Evolutionary conservation across 2,888 invertebrate genomes (phyloP), one percentile per base, ranked within the genome.

Genomic region (Dasypogon diadema): DNA sequence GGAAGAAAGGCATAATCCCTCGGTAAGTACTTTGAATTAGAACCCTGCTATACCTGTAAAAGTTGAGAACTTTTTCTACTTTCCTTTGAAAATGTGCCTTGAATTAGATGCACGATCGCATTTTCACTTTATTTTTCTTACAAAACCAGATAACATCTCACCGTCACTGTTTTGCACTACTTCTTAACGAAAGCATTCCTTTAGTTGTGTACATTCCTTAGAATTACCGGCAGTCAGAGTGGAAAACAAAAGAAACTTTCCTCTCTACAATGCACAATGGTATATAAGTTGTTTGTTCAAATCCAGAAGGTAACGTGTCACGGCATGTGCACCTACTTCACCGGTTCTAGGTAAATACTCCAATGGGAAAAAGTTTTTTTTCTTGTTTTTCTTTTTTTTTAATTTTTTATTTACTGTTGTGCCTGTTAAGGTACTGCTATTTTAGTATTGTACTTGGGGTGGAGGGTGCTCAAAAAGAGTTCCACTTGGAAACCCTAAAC

Each of bases 261-360:
- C 8, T 3, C 30, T 30, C 30, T 8, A 30, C 4, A 30, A 30
- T 30, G 3, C 30, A 30, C 30, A 30, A 30, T 30, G 8, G 3
- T 30, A 8, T 30, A 8, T 30, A 30, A 30, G 30, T 5, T 58
- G 58, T 58, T 58, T 58, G 58, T 24, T n/a, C 24, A 30, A 30
- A 30, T 30, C 58, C 58, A 58, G 58, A 58, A 58, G 58, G 58
- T 30, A 58, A 58, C 58, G 58, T 58, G 58, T 58, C 58, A 58
- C 58, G 58, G 58, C 30, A 58, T 12, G 58, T 58, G 58, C 58
- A 58, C 58, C 10, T 58, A 58, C 16, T 30, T 58, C 14, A 16
- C n/a, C 5, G 12, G 2, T 22, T n/a, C 24, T 24, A 55, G 58
- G 58, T 58, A 58, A 58, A 58, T 58, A 16, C 30, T 58, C 5